phyloP scores from a whole-genome alignment of 1,140 invertebrate species.

The Octopus bimaculoides region DNA sequence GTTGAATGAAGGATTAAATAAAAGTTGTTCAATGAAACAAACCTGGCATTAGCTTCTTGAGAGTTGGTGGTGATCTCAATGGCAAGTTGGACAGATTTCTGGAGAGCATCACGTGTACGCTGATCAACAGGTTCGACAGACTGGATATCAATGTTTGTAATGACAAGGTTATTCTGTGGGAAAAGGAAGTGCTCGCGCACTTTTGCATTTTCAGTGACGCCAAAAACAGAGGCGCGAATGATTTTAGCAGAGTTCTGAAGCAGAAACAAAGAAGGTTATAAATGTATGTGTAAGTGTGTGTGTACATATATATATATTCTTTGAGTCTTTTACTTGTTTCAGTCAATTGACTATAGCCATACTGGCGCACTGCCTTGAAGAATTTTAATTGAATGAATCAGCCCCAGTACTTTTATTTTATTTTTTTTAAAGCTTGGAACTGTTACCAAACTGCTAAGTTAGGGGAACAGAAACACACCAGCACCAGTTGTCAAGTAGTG shows the following conservation, averaged over 20 bases:
- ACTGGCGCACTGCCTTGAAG: no score
- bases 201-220: constrained; percentile 58
- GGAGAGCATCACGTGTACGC: constrained; percentile 60
- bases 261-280: not conserved
- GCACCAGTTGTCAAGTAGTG: no score
- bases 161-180: constrained; percentile 59
- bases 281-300: no score
- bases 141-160: constrained; percentile 62
- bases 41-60: constrained; percentile 61
- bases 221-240: constrained; percentile 61
- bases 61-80: constrained; percentile 63
- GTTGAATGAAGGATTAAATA: not conserved
- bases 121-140: constrained; percentile 64
- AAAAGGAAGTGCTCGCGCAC: constrained; percentile 56
- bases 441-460: no score
- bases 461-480: no score
- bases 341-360: no score
- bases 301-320: no score
- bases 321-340: no score
- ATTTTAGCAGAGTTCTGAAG: constrained; percentile 60
- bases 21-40: not conserved
- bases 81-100: constrained; percentile 62
- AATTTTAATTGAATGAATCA: no score
- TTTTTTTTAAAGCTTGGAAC: no score
- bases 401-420: no score